Percentiles rank a stretch among this genome's conserved stretches.
Evolutionary conservation across 2,888 invertebrate species (phyloP).

Genomic region (Thereva nobilitata): DNA sequence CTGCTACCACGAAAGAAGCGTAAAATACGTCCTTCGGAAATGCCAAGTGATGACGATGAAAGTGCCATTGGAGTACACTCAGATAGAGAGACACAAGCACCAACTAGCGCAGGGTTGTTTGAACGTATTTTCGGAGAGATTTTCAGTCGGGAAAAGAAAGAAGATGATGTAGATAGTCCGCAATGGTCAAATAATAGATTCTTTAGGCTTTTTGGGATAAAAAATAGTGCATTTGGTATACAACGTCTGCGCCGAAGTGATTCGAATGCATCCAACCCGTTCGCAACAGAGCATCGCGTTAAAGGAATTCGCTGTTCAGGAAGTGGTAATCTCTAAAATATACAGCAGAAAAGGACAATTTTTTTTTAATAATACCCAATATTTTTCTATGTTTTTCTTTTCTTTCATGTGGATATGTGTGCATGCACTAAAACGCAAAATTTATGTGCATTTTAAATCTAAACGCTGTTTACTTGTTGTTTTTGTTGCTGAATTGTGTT

Average conservation of each 20-base stretch:
- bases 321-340: slow-evolving; percentile 50
- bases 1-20: slow-evolving; percentile 40
- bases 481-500: too few relatives aligned
- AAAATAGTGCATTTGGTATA: slow-evolving; percentile 31
- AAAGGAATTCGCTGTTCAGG: slow-evolving; percentile 57
- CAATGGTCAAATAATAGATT: slow-evolving; percentile 20
- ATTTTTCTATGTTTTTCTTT: slow-evolving; percentile 42
- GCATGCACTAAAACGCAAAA: too few relatives aligned
- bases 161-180: slow-evolving; percentile 15
- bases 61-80: slow-evolving; percentile 7
- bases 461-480: too few relatives aligned
- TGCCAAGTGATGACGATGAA: slow-evolving; percentile 14
- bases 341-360: neutral
- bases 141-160: slow-evolving; percentile 29
- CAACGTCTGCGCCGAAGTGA: slow-evolving; percentile 35
- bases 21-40: slow-evolving; percentile 3
- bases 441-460: too few relatives aligned
- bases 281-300: slow-evolving; percentile 52
- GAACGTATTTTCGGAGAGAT: slow-evolving; percentile 41
- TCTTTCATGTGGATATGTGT: slow-evolving; percentile 38
- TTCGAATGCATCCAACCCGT: slow-evolving; percentile 43
- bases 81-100: neutral
- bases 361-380: slow-evolving; percentile 28
- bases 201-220: slow-evolving; percentile 39
- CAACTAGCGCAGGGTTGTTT: slow-evolving; percentile 33